Evolutionary conservation across 2,113 vertebrate species (phyloP).

Genomic region (Crotalus horridus): DNA sequence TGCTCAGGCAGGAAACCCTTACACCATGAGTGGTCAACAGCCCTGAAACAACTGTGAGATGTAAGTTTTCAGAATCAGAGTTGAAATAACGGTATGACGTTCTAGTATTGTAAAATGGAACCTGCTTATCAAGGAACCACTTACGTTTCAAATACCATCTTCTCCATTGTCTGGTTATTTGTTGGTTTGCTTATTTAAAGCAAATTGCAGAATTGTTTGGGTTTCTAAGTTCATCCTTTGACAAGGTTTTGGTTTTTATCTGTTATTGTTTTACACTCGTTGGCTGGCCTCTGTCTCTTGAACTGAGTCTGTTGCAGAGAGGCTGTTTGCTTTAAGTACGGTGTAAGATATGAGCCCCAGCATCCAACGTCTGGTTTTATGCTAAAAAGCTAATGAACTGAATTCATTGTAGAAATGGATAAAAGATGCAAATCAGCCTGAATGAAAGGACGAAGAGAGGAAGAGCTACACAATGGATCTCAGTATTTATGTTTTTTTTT

Average conservation of each 20-base stretch:
- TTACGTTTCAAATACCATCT: neutral
- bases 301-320: constrained; percentile 58
- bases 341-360: constrained; percentile 60
- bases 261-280: neutral
- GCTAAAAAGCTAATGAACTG: constrained; percentile 76
- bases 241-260: neutral
- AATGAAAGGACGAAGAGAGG: constrained; percentile 73
- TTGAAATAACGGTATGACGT: neutral
- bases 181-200: neutral
- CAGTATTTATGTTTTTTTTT: constrained; percentile 75
- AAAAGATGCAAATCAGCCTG: constrained; percentile 72
- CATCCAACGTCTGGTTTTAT: constrained; percentile 68
- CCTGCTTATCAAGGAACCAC: neutral
- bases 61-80: neutral
- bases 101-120: neutral
- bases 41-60: neutral
- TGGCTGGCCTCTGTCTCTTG: neutral
- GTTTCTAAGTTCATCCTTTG: neutral
- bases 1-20: too few relatives aligned
- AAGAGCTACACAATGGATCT: constrained; percentile 82
- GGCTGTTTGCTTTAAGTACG: constrained; percentile 69
- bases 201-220: neutral
- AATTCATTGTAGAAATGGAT: constrained; percentile 72
- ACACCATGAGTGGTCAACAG: too few relatives aligned
- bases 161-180: neutral